Base-by-base conservation (phyloP, 2,797 vertebrate genomes). In the Naso thynnoides region DNA sequence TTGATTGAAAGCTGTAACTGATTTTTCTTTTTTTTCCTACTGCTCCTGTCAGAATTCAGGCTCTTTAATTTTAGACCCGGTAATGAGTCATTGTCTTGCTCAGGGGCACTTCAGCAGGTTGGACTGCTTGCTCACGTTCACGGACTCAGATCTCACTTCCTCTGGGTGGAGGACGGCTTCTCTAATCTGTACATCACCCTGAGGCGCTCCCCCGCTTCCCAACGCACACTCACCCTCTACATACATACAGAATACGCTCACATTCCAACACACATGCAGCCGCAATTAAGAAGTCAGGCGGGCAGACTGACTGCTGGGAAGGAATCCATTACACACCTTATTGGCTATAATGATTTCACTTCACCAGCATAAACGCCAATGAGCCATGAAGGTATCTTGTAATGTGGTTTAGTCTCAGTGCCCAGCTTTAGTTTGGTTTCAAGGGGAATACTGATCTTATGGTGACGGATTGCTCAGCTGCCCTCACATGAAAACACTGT, bases 251-350 rank as follows among this genome's bases (percentile, higher is more conserved):
- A 65, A 10, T 31, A 16, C 54, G 41, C 74, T 70, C 80, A 68
- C 66, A 6, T 75, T 71, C 60, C 72, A 70, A 87, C 84, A 83
- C 86, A 87, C 79, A 85, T 81, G 76, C 83, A 73, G 64, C 56
- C 73, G 84, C 88, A 92, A 94, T 93, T 93, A 93, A 93, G 92
- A 93, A 92, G 88, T 93, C 90, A 91, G 81, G 86, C 88, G 86
- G 85, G 82, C 86, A 83, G 83, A 85, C 86, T 84, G 86, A 90
- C 82, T 87, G 82, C 77, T 83, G 82, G 89, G 91, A 92, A 91
- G 74, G 89, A 95, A 94, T 94, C 91, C 87, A 95, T 95, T 95
- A 95, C 93, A 95, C 94, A 95, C 92, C 89, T 95, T 94, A 95
- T 93, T 93, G 93, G 91, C 89, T 93, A 90, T 94, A 95, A 95